phyloP scores from a whole-genome alignment of 2,888 invertebrate species.

The Azorinus chamasolen region DNA sequence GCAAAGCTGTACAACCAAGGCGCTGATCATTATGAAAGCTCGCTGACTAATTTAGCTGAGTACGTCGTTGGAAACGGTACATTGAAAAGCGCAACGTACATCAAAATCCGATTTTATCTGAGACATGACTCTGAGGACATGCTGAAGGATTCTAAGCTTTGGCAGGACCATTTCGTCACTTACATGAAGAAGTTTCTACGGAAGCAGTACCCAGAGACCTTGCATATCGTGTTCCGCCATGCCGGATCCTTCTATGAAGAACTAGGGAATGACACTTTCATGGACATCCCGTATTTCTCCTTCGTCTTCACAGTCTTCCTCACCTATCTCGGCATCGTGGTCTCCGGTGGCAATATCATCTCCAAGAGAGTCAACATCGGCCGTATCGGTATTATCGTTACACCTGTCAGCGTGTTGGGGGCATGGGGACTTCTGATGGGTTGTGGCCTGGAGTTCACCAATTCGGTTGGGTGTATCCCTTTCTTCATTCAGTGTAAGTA shows the following conservation, averaged over 20 bases:
- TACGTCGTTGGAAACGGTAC: constrained; percentile 21
- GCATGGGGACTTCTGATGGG: constrained; percentile 50
- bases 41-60: constrained; percentile 13
- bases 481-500: constrained; percentile 50
- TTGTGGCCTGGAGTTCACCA: constrained; percentile 44
- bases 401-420: constrained; percentile 43
- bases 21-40: too few relatives aligned
- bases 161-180: constrained; percentile 40
- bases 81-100: constrained; percentile 21
- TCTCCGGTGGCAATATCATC: constrained; percentile 49
- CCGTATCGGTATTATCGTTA: constrained; percentile 31
- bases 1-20: background rate
- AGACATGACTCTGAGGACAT: constrained; percentile 38
- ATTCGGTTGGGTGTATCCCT: constrained; percentile 45
- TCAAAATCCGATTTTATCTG: constrained; percentile 46
- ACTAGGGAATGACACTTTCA: constrained; percentile 45
- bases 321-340: constrained; percentile 45
- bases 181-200: constrained; percentile 43
- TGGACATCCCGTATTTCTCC: constrained; percentile 49
- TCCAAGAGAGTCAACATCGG: constrained; percentile 49
- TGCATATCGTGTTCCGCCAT: constrained; percentile 36
- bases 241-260: constrained; percentile 45
- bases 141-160: constrained; percentile 30
- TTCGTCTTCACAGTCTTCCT: constrained; percentile 52
- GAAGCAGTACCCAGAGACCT: constrained; percentile 33